Percentiles rank a stretch among this genome's conserved stretches.
phyloP scores from a whole-genome alignment of 1,140 invertebrate species.

The Heterodera schachtii region DNA sequence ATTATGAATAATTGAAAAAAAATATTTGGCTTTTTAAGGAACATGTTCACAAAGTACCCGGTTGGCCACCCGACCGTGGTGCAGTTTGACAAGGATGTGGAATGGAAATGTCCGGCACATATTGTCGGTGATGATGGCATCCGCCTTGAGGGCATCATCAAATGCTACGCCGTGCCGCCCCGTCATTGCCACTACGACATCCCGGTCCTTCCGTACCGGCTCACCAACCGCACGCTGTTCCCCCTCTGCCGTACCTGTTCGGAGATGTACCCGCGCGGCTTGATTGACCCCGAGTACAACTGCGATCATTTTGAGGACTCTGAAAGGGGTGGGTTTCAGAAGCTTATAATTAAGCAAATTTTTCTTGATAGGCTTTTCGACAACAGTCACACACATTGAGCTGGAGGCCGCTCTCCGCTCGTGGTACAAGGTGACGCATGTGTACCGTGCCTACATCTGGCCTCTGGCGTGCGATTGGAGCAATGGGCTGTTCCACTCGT shows the following conservation, averaged over 20 bases:
- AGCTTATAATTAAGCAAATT: not conserved
- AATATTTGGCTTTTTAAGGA: not conserved
- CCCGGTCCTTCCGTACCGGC: not conserved
- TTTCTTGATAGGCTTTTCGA: not conserved
- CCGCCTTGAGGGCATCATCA: not conserved
- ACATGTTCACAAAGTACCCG: not conserved
- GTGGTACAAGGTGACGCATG: not conserved
- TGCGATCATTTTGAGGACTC: not conserved
- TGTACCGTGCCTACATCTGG: not conserved
- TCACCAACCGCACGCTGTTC: slow-evolving; percentile 1
- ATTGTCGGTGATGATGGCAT: not conserved
- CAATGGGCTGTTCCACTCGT: not conserved
- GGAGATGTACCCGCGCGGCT: not conserved
- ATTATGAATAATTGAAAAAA: not conserved
- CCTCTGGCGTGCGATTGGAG: not conserved
- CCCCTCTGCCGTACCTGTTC: slow-evolving; percentile 11
- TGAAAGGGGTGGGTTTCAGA: not conserved
- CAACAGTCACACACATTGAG: not conserved
- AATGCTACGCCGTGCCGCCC: not conserved
- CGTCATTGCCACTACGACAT: not conserved
- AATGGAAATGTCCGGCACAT: not conserved
- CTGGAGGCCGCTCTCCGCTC: not conserved
- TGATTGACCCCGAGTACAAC: not conserved
- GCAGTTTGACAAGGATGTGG: not conserved
- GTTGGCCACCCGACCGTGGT: not conserved